Evolutionary conservation across 2,888 invertebrate genomes (phyloP).

Genomic region (Lepidochrysops patricia): DNA sequence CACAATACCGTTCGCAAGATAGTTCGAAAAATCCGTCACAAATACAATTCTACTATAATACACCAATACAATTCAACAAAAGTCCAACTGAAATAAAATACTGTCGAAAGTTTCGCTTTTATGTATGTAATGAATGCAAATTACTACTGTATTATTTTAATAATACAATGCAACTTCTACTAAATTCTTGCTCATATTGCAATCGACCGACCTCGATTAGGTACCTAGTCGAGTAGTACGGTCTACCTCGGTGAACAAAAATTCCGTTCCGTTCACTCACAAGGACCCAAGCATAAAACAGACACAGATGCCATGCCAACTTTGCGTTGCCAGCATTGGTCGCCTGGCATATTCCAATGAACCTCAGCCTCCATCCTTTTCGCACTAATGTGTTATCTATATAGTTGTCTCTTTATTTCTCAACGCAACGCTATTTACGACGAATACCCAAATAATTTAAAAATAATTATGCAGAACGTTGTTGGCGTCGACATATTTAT

Average conservation of each 20-base stretch:
- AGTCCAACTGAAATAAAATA: constrained; percentile 7
- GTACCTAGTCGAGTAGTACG: constrained; percentile 22
- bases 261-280: constrained; percentile 54
- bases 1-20: constrained; percentile 10
- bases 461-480: constrained; percentile 35
- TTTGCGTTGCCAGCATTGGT: constrained; percentile 56
- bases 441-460: constrained; percentile 23
- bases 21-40: no score
- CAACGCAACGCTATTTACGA: constrained; percentile 29
- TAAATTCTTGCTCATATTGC: constrained; percentile 23
- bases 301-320: constrained; percentile 47
- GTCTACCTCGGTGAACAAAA: constrained; percentile 36
- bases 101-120: constrained; percentile 28
- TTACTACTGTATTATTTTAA: constrained; percentile 34
- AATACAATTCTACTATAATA: not conserved
- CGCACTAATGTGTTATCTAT: constrained; percentile 25
- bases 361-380: constrained; percentile 37
- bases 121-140: constrained; percentile 40
- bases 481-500: constrained; percentile 38
- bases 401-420: constrained; percentile 30
- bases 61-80: not conserved
- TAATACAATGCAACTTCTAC: constrained; percentile 22
- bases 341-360: constrained; percentile 50
- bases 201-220: constrained; percentile 26
- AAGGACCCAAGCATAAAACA: constrained; percentile 35